Conservation (phyloP, 2,113 vertebrate genomes). For the Abramis brama region DNA sequence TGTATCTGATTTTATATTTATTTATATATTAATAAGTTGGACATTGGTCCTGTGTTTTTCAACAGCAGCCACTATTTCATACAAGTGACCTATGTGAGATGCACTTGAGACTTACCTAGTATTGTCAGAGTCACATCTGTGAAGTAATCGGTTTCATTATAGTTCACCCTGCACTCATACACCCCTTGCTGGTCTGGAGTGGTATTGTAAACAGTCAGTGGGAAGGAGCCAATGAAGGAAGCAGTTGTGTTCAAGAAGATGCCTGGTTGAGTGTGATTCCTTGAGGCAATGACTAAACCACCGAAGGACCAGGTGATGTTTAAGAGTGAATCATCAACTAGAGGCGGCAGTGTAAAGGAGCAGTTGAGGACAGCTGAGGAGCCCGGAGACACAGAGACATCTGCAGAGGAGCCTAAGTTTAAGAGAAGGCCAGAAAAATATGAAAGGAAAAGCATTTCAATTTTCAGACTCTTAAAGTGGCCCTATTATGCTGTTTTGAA, state of each 20-base stretch:
- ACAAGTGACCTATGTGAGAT: background rate
- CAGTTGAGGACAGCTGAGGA: slow-evolving; percentile 69
- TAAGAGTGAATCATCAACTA: slow-evolving; percentile 54
- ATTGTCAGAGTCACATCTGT: slow-evolving; percentile 67
- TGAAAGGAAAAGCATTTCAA: background rate
- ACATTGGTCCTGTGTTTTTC: background rate
- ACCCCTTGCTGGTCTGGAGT: slow-evolving; percentile 66
- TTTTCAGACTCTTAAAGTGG: too few species aligned
- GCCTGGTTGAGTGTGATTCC: slow-evolving; percentile 54
- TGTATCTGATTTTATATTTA: background rate
- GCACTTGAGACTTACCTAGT: slow-evolving; percentile 62
- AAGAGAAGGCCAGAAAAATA: background rate
- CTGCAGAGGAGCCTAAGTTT: slow-evolving; percentile 58
- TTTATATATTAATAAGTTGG: background rate
- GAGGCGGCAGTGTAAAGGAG: slow-evolving; percentile 26
- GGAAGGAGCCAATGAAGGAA: slow-evolving; percentile 68
- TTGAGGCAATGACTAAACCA: slow-evolving; percentile 61
- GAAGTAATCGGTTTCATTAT: slow-evolving; percentile 59
- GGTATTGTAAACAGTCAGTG: slow-evolving; percentile 66
- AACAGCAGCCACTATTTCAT: background rate
- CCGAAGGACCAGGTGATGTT: slow-evolving; percentile 66
- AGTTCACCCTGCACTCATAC: slow-evolving; percentile 71
- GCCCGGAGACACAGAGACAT: slow-evolving; percentile 62
- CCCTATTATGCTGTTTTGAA: too few species aligned
- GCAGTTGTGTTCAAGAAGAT: slow-evolving; percentile 61